These are phyloP conservation scores for Thalassoma bifasciatum DNA, from an alignment of 2,113 vertebrate genomes.

Conservation along the genomic window DNA sequence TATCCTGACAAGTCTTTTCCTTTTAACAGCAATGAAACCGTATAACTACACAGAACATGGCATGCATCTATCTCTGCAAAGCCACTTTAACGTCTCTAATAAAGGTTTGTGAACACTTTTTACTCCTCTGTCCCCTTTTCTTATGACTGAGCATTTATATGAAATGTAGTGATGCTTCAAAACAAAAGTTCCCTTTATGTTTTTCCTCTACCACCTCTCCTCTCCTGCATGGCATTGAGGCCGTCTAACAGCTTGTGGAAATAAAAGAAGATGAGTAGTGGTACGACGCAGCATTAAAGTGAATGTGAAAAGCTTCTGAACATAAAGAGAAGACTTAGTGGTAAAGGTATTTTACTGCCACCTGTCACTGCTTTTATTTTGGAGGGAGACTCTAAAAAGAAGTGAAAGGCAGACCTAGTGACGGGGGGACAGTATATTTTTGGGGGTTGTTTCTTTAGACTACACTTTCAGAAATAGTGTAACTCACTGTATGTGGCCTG, in stretches of 20 bases:
- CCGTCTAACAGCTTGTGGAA: background rate
- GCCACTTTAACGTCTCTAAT: background rate
- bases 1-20: background rate
- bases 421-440: background rate
- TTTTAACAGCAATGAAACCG: too few species aligned
- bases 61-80: background rate
- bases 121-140: background rate
- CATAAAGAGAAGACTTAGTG: background rate
- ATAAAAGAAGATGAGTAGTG: background rate
- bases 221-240: background rate
- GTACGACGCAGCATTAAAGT: background rate
- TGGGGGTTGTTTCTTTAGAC: background rate
- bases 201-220: background rate
- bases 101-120: background rate
- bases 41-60: background rate
- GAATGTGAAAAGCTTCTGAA: background rate
- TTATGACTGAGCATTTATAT: background rate
- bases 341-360: conserved; percentile 1
- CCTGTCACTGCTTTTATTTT: background rate
- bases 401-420: background rate
- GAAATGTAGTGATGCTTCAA: background rate
- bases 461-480: background rate
- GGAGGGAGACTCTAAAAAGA: background rate
- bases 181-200: background rate
- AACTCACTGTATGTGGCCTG: background rate